These are phyloP conservation scores for Brachypodius melanocephalos DNA, from an alignment of 2,113 vertebrate genomes.

Conservation along the genomic window DNA sequence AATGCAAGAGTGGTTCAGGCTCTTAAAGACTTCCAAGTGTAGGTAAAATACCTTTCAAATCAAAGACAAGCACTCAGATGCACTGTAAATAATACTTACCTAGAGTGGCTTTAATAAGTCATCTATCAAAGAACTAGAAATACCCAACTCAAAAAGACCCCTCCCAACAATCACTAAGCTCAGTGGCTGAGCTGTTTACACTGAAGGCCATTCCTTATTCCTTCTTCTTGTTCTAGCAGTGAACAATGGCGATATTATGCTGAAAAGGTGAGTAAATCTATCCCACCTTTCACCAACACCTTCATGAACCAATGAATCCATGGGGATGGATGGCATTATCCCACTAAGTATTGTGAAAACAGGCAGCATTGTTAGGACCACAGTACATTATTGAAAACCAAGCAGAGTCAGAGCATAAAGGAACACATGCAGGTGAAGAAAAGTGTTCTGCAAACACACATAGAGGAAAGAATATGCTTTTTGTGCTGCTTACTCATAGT, in stretches of 20 bases:
- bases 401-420: not conserved
- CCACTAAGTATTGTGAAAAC: slow-evolving; percentile 23
- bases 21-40: slow-evolving; percentile 7
- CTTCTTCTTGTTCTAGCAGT: slow-evolving; percentile 4
- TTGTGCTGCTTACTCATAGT: slow-evolving; percentile 2
- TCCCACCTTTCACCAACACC: slow-evolving; percentile 55
- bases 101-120: slow-evolving; percentile 48
- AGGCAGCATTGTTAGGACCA: slow-evolving; percentile 31
- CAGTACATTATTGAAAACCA: slow-evolving; percentile 38
- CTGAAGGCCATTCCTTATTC: slow-evolving; percentile 40
- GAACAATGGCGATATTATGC: slow-evolving; percentile 64
- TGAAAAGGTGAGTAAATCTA: slow-evolving; percentile 60
- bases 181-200: slow-evolving; percentile 44
- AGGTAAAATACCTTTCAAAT: slow-evolving; percentile 46
- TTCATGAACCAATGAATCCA: slow-evolving; percentile 22
- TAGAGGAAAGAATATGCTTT: not conserved
- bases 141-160: slow-evolving; percentile 34
- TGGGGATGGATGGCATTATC: slow-evolving; percentile 52
- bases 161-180: slow-evolving; percentile 4
- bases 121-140: slow-evolving; percentile 57
- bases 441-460: slow-evolving; percentile 42
- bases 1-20: not conserved
- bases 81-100: slow-evolving; percentile 35
- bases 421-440: slow-evolving; percentile 8
- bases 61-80: slow-evolving; percentile 1